Conservation (phyloP, 2,113 vertebrate genomes). For the Gopherus flavomarginatus region DNA sequence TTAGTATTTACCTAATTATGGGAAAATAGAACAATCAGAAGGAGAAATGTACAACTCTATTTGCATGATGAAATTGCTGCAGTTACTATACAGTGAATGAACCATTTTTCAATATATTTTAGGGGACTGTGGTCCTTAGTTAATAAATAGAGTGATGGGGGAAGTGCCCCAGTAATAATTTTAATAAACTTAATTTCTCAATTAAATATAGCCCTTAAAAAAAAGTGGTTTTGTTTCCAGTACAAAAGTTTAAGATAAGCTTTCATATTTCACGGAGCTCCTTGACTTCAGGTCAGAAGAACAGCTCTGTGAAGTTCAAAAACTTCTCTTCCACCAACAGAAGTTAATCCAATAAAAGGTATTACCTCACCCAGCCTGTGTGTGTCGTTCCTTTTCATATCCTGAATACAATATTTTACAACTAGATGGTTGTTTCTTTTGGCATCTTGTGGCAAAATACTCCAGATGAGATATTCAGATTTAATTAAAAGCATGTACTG, state of each 20-base stretch:
- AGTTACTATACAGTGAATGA: not conserved
- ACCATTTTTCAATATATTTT: not conserved
- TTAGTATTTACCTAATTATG: not conserved
- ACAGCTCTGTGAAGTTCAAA: too few relatives aligned
- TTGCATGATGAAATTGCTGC: not conserved
- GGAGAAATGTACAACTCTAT: not conserved
- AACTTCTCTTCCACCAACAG: too few relatives aligned
- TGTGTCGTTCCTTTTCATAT: not conserved
- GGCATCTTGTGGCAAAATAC: not conserved
- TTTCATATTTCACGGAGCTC: not conserved
- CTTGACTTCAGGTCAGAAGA: not conserved
- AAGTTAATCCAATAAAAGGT: not conserved
- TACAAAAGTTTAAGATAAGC: not conserved
- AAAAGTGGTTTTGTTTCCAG: not conserved
- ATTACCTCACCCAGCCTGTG: not conserved
- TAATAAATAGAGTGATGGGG: not conserved
- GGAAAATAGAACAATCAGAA: not conserved
- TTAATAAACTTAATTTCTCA: not conserved
- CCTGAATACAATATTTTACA: fast-evolving
- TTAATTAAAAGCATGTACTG: constrained; percentile 32
- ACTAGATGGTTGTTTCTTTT: not conserved
- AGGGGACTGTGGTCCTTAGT: not conserved
- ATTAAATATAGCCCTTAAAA: not conserved
- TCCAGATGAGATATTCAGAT: not conserved
- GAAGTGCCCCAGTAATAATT: not conserved